Base-by-base conservation (phyloP, 2,113 vertebrate species). In the Nothobranchius kuhntae region DNA sequence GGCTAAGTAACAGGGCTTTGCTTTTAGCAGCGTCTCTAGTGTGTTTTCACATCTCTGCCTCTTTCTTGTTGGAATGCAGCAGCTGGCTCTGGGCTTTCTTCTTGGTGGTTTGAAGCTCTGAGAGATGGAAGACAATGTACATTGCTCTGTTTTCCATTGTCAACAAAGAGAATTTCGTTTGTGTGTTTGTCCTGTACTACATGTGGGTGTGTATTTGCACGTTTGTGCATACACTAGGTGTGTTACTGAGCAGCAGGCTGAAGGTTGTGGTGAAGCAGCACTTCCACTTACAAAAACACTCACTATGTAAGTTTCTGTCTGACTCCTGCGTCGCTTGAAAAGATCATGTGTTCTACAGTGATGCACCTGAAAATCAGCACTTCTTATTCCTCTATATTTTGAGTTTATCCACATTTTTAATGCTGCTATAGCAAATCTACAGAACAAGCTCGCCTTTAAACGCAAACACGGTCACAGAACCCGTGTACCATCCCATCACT, bases 1-100 rank as follows among this genome's bases (percentile, higher is more conserved):
- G 81, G 92, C 93, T 92, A 91, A 92, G 77, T 93, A 86, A 92
- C 77, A 71, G 60, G 65, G 52, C 72, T 65, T 81, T 17, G 56
- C 87, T 90, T 87, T 90, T 79, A 89, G 78, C 65, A 44, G 46
- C 61, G 65, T 68, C 48, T 55, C 10, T 9, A 50, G 44, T 51
- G 64, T 77, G 68, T 53, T 13, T 9, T 17, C 1, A 17, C 48
- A 0, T 63, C 68, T 58, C 36, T 47, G 40, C 24, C 21, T 67
- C 30, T 58, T 36, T 3, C 24, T 52, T 56, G 54, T 68, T 60
- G 76, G 76, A 78, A 77, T 47, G 36, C 68, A 68, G 83, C 75
- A 71, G 79, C 80, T 82, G 67, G 59, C 74, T 82, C 62, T 71
- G 75, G 3, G 63, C 81, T 74, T 78, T 69, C 11, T 36, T 13